phyloP scores from a whole-genome alignment of 1,140 invertebrate species.

The Hormaphis cornu region DNA sequence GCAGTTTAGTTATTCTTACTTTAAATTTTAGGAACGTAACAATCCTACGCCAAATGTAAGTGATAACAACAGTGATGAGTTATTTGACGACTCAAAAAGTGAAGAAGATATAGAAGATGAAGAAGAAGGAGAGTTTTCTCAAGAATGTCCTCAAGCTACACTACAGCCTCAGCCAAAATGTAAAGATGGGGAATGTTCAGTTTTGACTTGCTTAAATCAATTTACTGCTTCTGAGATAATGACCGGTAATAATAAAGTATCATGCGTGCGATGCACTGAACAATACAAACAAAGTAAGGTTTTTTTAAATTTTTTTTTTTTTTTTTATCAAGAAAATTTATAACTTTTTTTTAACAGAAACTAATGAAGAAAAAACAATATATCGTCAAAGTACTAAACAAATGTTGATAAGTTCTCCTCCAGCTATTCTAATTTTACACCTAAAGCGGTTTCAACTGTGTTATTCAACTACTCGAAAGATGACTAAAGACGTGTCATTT shows the following conservation, averaged over 20 bases:
- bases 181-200: slow-evolving; percentile 67
- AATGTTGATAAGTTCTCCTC: slow-evolving; percentile 79
- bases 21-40: slow-evolving; percentile 6
- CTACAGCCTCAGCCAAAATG: slow-evolving; percentile 39
- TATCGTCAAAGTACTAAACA: slow-evolving; percentile 87
- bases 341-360: slow-evolving; percentile 39
- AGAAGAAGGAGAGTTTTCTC: slow-evolving; percentile 25
- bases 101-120: slow-evolving; percentile 26
- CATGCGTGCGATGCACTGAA: slow-evolving; percentile 80
- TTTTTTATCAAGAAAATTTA: background rate
- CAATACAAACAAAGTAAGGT: slow-evolving; percentile 48
- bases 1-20: background rate
- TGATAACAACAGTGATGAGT: slow-evolving; percentile 21
- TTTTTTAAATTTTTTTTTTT: background rate
- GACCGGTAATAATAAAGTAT: slow-evolving; percentile 83
- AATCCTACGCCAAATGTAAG: slow-evolving; percentile 31
- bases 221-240: slow-evolving; percentile 83
- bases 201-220: slow-evolving; percentile 79
- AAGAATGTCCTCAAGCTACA: slow-evolving; percentile 26
- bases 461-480: slow-evolving; percentile 59
- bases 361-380: slow-evolving; percentile 56
- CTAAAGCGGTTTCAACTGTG: slow-evolving; percentile 79
- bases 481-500: slow-evolving; percentile 78
- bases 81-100: slow-evolving; percentile 27
- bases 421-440: slow-evolving; percentile 87